Percentiles rank a stretch among this genome's conserved stretches.
Conservation (phyloP, 2,888 invertebrate species). For the Chrysopilus asiliformis region DNA sequence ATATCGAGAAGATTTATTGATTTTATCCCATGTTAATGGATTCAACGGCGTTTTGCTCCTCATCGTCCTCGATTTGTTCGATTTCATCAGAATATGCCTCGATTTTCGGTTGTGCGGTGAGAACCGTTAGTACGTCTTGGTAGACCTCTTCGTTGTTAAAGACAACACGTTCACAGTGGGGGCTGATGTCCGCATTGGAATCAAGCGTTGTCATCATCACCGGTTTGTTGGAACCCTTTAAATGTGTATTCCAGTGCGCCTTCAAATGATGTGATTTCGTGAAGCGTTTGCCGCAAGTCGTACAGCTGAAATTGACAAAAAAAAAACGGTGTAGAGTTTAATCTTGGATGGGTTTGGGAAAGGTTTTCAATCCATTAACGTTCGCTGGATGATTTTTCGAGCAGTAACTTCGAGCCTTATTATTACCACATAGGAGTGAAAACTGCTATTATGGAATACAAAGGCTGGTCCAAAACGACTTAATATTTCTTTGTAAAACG, state of each 20-base stretch:
- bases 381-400: too few species aligned
- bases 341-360: too few species aligned
- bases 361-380: too few species aligned
- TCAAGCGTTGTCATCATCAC: neutral
- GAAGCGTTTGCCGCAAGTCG: slow-evolving; percentile 28
- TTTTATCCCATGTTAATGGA: slow-evolving; percentile 8
- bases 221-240: slow-evolving; percentile 6
- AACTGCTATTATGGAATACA: too few species aligned
- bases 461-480: too few species aligned
- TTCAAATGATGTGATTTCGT: slow-evolving; percentile 32
- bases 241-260: slow-evolving; percentile 24
- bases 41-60: slow-evolving; percentile 7
- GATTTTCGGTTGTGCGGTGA: slow-evolving; percentile 10
- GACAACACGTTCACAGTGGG: neutral
- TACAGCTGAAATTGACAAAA: slow-evolving; percentile 24
- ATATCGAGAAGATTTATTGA: too few species aligned
- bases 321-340: too few species aligned
- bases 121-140: slow-evolving; percentile 11
- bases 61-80: slow-evolving; percentile 5
- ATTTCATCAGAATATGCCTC: slow-evolving; percentile 6
- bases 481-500: too few species aligned
- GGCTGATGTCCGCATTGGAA: neutral
- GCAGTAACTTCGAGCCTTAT: too few species aligned
- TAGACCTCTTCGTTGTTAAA: slow-evolving; percentile 5
- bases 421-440: too few species aligned